Evolutionary conservation across 2,888 invertebrate genomes (phyloP), one percentile per base, ranked within the genome.

Genomic region (Drosophila picticornis): DNA sequence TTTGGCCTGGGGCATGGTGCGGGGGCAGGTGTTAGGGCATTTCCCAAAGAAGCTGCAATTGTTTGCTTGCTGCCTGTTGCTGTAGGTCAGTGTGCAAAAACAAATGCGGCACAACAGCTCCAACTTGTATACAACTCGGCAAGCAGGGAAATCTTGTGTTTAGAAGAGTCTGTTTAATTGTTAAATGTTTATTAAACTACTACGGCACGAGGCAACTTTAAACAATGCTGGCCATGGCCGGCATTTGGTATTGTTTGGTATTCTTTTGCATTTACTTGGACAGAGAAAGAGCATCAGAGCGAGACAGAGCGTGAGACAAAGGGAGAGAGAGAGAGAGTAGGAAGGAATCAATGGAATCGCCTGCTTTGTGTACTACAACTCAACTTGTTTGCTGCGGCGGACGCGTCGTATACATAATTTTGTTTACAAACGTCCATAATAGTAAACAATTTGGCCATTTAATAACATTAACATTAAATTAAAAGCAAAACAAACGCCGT

Each of bases 21-120:
- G 34, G 38, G 38, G 53, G 38, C 62, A 58, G 82, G 56, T 53
- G 55, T 40, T 53, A n/a, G 43, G 64, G 52, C 53, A 57, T 32
- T 64, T 57, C 55, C 48, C 51, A 57, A 36, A 64, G 80, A 65
- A 69, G 78, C 74, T 90, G 85, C 90, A 85, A 90, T 83, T 90
- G 88, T 90, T 87, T 87, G 90, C 74, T 73, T 53, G 51, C 80
- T 71, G 73, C 40, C 65, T 72, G 91, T 91, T 91, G 91, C 86
- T 91, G 85, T 92, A 92, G 91, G 91, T 92, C 91, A 92, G 91
- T 92, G 91, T 91, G 90, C 90, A 88, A 92, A 91, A 85, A 83
- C 84, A 90, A 83, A 84, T 79, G 78, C 50, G 80, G 53, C 58
- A 51, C 56, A 53, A 34, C 25, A 31, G 79, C 79, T 82, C 38